A percentile compares a stretch with the other conserved stretches of the same genome.
Conservation (phyloP, 2,797 vertebrate genomes). For the Tamandua tetradactyla region DNA sequence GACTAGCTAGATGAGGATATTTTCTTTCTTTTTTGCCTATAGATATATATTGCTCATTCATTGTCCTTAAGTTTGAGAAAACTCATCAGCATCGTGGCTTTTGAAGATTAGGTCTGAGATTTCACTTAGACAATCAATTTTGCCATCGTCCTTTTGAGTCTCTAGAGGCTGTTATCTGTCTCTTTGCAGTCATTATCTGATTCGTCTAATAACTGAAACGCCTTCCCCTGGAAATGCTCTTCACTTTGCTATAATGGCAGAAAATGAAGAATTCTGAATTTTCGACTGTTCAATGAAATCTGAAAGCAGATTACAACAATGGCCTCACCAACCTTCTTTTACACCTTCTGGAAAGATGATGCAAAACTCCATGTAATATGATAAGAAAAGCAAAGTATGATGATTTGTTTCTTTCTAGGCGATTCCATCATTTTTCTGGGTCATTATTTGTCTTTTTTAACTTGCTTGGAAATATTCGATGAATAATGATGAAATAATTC, state of each 20-base stretch:
- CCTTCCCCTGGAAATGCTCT: not conserved
- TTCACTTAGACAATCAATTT: not conserved
- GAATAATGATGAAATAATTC: not conserved
- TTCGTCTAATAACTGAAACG: not conserved
- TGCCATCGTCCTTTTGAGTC: not conserved
- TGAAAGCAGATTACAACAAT: not conserved
- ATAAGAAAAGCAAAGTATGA: not conserved
- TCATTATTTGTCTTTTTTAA: not conserved
- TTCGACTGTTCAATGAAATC: not conserved
- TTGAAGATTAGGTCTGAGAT: not conserved
- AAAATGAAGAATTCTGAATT: not conserved
- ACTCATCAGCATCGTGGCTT: not conserved
- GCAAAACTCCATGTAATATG: not conserved
- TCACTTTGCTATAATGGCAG: not conserved
- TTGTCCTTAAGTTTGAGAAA: not conserved
- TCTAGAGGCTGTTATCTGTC: not conserved
- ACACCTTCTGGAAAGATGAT: not conserved
- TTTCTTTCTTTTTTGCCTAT: not conserved
- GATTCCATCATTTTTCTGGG: not conserved
- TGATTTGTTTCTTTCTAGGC: not conserved
- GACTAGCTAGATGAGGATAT: not conserved
- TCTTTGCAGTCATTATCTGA: not conserved
- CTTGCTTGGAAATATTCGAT: not conserved
- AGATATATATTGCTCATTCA: not conserved
- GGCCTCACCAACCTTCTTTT: not conserved